Conservation (phyloP, 1,140 invertebrate genomes). For the Agrypnia vestita region DNA sequence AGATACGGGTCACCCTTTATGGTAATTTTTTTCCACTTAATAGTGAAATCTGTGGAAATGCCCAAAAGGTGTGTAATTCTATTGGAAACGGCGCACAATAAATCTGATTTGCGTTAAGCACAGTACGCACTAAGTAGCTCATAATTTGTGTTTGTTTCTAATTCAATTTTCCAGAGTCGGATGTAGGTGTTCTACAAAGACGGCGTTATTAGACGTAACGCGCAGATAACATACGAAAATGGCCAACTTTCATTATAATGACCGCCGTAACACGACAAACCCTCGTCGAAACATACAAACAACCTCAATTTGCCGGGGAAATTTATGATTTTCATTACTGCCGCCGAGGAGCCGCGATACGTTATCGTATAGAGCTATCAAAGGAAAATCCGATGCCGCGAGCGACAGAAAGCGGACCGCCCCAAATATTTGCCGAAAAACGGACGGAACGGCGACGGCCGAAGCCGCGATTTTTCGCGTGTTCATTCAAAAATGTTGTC, state of each 20-base stretch:
- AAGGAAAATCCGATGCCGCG: constrained; percentile 12
- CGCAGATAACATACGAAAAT: constrained; percentile 29
- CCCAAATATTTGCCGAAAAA: constrained; percentile 32
- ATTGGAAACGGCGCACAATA: too few relatives aligned
- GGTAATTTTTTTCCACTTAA: too few relatives aligned
- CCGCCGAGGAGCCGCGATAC: constrained; percentile 9
- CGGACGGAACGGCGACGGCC: neutral
- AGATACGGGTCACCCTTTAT: too few relatives aligned
- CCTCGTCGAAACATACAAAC: constrained; percentile 40
- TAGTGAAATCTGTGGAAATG: too few relatives aligned
- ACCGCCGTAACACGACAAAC: constrained; percentile 39
- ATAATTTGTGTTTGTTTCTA: constrained; percentile 35
- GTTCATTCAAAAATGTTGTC: constrained; percentile 9
- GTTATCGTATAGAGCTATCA: constrained; percentile 32
- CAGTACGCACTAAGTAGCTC: neutral
- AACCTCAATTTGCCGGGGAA: constrained; percentile 36
- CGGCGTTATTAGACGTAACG: constrained; percentile 5
- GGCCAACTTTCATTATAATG: constrained; percentile 37
- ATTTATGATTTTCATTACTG: constrained; percentile 42
- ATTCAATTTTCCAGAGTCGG: constrained; percentile 37
- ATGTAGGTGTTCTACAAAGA: constrained; percentile 10
- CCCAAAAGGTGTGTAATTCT: too few relatives aligned
- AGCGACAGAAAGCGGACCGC: constrained; percentile 17
- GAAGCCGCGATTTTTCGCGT: neutral
- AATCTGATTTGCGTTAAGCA: neutral